Evolutionary conservation across 2,113 vertebrate genomes (phyloP), one percentile per base, ranked within the genome.

Genomic region (Labeo rohita): DNA sequence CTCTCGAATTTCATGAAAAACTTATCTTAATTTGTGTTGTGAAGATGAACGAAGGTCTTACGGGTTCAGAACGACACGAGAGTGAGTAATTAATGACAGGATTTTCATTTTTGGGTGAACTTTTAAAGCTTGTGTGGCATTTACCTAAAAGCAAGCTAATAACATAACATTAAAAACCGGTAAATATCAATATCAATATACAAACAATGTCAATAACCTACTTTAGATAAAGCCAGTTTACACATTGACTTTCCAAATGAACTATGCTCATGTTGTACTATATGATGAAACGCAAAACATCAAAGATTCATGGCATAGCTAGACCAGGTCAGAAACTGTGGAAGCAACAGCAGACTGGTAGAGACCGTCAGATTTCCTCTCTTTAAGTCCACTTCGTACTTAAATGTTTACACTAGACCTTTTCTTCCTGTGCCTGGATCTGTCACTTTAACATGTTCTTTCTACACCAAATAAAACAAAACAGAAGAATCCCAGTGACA

Each of bases 221-320:
- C 12, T 49, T 5, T 75, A 28, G n/a, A 28, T 81, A 65, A 23
- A 47, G 59, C 61, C 18, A 2, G 59, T 49, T 81, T 81, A 49
- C 43, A 81, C 43, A 81, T 81, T 65, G 79, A 81, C 43, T 49
- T 49, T 49, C 7, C 10, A n/a, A 80, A 8, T 80, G 59, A 43
- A 65, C 79, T 65, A 39, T 59, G 77, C 9, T 63, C 79, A 3
- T 13, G 16, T 7, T 18, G 52, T 21, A 43, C 59, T 43, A 61
- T 10, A 28, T 49, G 7, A 13, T 1, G 10, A 63, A 63, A 21
- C n/a, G 21, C n/a, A 49, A 50, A 50, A 50, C 45, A 50, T 72
- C 39, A 49, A 23, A 75, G 21, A 50, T n/a, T 75, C 16, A 43
- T 7, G 8, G 21, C 61, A 18, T 8, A 66, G 21, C 15, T 34